Base-by-base conservation (phyloP, 2,797 vertebrate genomes). In the Poecilia wingei region DNA sequence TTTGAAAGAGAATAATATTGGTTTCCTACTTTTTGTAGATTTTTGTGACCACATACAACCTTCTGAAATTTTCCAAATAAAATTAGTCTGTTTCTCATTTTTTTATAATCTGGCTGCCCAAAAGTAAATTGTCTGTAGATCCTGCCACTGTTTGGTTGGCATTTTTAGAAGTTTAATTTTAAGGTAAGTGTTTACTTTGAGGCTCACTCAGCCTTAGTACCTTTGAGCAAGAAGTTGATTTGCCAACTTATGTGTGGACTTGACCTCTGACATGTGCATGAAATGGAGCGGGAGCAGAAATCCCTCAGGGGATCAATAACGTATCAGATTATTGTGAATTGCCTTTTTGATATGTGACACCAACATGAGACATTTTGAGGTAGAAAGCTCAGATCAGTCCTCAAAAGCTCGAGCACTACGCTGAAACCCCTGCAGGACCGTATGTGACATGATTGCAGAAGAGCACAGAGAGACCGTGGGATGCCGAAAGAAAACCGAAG, bases 361-460 rank as follows among this genome's bases (percentile, higher is more conserved):
- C 76, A 53, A 12, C 16, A 1, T 74, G 80, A 83, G 46, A 66
- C 79, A 76, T 46, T 75, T 46, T 47, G 76, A 76, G 82, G 73
- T 39, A 79, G 74, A 76, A 82, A 69, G 76, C 82, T 80, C 10
- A 43, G 64, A 74, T 78, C 47, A 0, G 69, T 12, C 80, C 75
- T 76, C 66, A 71, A 12, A 46, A 66, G 76, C 79, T 83, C 25
- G 12, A 76, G 76, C 74, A 43, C 36, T 12, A 13, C 45, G 46
- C 39, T 2, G 76, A 79, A 82, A 73, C 68, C 72, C 80, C 76
- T 75, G 47, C 74, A 51, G 79, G 74, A 55, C 55, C 12, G 25
- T 33, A 20, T 83, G 77, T 80, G 86, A 79, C 70, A 28, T 20
- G 79, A 81, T 70, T 85, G 79, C 74, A 82, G 72, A 84, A 2